phyloP scores from a whole-genome alignment of 2,888 invertebrate species.

The Orthosia cruda region DNA sequence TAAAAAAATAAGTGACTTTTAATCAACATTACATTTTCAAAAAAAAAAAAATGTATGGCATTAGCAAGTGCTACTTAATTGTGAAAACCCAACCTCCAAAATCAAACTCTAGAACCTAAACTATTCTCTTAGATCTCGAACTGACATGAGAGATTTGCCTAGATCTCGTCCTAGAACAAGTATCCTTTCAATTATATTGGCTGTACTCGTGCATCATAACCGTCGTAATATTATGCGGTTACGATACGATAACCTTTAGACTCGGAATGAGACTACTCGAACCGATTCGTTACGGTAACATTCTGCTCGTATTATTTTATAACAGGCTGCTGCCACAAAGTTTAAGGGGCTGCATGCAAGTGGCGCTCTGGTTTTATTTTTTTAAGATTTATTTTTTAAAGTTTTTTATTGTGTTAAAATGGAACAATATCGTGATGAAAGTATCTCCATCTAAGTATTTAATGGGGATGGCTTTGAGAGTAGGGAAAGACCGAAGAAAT shows the following conservation, averaged over 20 bases:
- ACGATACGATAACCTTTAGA: slow-evolving; percentile 67
- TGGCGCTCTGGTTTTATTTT: not conserved
- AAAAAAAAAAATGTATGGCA: too few relatives aligned
- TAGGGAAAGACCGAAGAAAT: too few relatives aligned
- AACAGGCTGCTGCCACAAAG: slow-evolving; percentile 23
- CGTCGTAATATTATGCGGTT: slow-evolving; percentile 55
- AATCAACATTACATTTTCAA: too few relatives aligned
- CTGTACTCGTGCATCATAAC: slow-evolving; percentile 27
- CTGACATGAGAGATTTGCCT: not conserved
- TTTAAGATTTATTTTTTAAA: not conserved
- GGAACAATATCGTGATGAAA: too few relatives aligned
- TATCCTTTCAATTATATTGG: slow-evolving; percentile 7
- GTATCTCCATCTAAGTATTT: too few relatives aligned
- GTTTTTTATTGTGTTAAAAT: too few relatives aligned
- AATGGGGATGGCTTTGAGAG: too few relatives aligned
- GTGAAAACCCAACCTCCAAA: too few relatives aligned
- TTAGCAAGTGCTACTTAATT: too few relatives aligned
- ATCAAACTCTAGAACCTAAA: too few relatives aligned
- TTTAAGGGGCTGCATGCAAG: slow-evolving; percentile 23
- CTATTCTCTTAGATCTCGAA: not conserved
- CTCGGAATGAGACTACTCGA: slow-evolving; percentile 46
- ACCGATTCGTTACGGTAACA: slow-evolving; percentile 68
- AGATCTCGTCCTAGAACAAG: not conserved
- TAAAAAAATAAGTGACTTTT: too few relatives aligned
- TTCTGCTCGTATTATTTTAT: slow-evolving; percentile 64